Evolutionary conservation across 2,888 invertebrate species (phyloP).

Genomic region (Stomorhina lunata): DNA sequence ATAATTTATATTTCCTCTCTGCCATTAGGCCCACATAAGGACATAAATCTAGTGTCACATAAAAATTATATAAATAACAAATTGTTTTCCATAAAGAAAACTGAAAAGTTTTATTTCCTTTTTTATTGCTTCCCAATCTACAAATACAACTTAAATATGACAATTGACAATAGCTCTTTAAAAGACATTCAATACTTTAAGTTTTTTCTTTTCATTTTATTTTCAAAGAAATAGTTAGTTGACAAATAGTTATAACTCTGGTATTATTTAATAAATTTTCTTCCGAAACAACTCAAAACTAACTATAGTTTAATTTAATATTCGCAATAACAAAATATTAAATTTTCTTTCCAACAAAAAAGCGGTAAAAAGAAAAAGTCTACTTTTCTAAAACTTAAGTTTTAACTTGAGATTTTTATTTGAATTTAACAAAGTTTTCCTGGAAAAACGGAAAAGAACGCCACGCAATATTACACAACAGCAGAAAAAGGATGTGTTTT

Average conservation of each 20-base stretch:
- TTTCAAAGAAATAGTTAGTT: too few species aligned
- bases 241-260: background rate
- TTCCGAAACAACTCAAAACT: background rate
- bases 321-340: conserved; percentile 1
- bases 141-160: background rate
- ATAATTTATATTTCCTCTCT: background rate
- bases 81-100: background rate
- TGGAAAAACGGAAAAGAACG: background rate
- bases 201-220: background rate
- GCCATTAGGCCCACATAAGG: background rate
- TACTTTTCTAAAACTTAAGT: background rate
- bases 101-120: background rate
- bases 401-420: background rate
- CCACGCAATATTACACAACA: background rate
- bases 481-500: background rate
- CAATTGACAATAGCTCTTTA: background rate
- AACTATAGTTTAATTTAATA: conserved; percentile 18
- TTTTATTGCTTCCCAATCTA: background rate
- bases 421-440: background rate
- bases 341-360: background rate
- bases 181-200: background rate
- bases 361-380: background rate
- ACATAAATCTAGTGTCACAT: conserved; percentile 2
- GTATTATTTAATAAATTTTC: conserved; percentile 2
- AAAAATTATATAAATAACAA: conserved; percentile 1